Percentiles rank a stretch among this genome's conserved stretches.
phyloP scores from a whole-genome alignment of 1,140 invertebrate genomes.

The Coptotermes formosanus region DNA sequence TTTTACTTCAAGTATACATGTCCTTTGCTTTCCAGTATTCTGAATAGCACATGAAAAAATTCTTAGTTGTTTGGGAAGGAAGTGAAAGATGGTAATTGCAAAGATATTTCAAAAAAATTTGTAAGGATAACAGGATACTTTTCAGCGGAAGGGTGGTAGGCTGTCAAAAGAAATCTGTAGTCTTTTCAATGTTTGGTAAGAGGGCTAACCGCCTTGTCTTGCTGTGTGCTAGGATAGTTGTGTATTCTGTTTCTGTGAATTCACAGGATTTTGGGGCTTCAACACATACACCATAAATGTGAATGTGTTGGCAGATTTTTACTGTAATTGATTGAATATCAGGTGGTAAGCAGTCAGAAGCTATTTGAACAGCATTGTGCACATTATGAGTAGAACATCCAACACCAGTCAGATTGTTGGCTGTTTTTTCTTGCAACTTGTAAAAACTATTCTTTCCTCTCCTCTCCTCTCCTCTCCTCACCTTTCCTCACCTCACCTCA shows the following conservation, averaged over 20 bases:
- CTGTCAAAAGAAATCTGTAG: too few species aligned
- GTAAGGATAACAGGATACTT: too few species aligned
- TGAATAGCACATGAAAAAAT: too few species aligned
- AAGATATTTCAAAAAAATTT: too few species aligned
- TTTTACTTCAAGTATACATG: too few species aligned
- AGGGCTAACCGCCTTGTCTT: constrained; percentile 39
- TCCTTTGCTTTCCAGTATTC: too few species aligned
- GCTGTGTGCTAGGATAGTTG: constrained; percentile 35
- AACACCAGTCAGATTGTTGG: constrained; percentile 36
- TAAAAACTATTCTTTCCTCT: constrained; percentile 25
- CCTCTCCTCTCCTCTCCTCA: constrained; percentile 39
- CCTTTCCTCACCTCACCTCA: constrained; percentile 37
- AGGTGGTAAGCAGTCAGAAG: constrained; percentile 39
- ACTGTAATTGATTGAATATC: constrained; percentile 39
- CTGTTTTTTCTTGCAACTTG: constrained; percentile 36
- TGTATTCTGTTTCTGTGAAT: constrained; percentile 38
- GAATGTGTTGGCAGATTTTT: constrained; percentile 43
- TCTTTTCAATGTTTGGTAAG: too few species aligned
- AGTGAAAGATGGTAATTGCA: too few species aligned
- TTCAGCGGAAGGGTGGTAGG: too few species aligned
- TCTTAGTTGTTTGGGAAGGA: too few species aligned
- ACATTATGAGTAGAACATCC: constrained; percentile 41
- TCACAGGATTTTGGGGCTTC: constrained; percentile 40
- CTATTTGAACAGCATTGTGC: constrained; percentile 39
- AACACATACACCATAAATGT: constrained; percentile 41